phyloP scores from a whole-genome alignment of 2,888 invertebrate genomes.

The Sinodicranocentrus sp. region DNA sequence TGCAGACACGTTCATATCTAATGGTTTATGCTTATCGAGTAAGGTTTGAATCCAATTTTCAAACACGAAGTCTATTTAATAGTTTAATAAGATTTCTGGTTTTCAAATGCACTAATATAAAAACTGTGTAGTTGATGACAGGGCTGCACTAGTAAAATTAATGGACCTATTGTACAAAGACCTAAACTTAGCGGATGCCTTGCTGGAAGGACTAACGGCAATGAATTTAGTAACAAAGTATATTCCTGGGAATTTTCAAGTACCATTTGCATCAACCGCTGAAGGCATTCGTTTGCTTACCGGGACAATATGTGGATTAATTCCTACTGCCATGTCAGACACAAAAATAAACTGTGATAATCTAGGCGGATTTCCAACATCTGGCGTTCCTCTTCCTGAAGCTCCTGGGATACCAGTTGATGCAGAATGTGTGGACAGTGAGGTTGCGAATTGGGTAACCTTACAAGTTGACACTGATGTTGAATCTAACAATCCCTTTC shows the following conservation, averaged over 20 bases:
- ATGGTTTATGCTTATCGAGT: constrained; percentile 26
- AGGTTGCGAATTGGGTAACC: neutral
- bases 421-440: constrained; percentile 10
- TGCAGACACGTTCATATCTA: neutral
- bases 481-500: neutral
- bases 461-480: neutral
- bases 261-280: constrained; percentile 27
- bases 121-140: constrained; percentile 16
- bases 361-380: constrained; percentile 39
- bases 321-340: constrained; percentile 4
- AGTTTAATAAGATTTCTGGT: neutral
- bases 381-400: constrained; percentile 34
- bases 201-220: constrained; percentile 19
- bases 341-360: constrained; percentile 17
- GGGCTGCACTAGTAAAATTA: neutral
- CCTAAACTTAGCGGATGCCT: neutral
- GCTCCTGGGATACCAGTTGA: constrained; percentile 31
- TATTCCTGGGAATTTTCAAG: constrained; percentile 28
- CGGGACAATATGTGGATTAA: constrained; percentile 33
- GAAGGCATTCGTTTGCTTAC: constrained; percentile 29
- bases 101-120: neutral
- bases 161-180: constrained; percentile 15
- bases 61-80: neutral
- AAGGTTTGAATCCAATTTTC: neutral
- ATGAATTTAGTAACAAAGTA: constrained; percentile 37